Percentiles rank a stretch among this genome's conserved stretches.
Evolutionary conservation across 2,113 vertebrate species (phyloP).

Genomic region (Ceyx melanurus): DNA sequence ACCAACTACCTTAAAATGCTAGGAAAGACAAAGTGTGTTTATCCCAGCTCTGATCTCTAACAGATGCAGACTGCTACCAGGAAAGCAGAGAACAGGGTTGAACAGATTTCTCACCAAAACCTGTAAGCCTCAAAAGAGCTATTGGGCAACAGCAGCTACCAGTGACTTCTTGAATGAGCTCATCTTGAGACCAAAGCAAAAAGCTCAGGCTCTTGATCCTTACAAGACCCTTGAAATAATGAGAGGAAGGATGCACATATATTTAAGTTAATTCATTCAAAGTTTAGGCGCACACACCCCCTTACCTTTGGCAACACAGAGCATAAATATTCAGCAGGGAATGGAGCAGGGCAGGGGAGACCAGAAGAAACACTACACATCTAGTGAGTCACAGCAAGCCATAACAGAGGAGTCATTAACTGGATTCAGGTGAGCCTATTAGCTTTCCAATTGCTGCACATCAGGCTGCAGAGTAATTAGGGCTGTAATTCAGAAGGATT

Average conservation of each 20-base stretch:
- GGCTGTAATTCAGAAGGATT: constrained; percentile 44
- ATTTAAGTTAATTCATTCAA: constrained; percentile 45
- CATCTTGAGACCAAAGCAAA: constrained; percentile 11
- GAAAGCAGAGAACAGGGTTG: background rate
- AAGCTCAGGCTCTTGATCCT: background rate
- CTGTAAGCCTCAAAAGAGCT: background rate
- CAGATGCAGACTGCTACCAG: background rate
- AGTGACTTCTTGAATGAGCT: background rate
- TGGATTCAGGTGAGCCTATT: constrained; percentile 65
- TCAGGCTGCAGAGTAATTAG: constrained; percentile 62
- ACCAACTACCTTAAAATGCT: background rate
- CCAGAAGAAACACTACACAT: constrained; percentile 13
- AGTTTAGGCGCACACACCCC: background rate
- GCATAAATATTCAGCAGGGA: constrained; percentile 31
- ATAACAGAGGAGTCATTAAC: constrained; percentile 58
- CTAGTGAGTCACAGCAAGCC: constrained; percentile 49
- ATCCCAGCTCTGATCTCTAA: background rate
- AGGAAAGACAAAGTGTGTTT: background rate
- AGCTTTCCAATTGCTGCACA: constrained; percentile 58
- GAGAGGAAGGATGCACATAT: constrained; percentile 5
- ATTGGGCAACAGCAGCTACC: background rate
- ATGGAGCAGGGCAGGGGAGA: constrained; percentile 16
- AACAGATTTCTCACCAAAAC: background rate
- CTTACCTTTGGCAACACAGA: constrained; percentile 29
- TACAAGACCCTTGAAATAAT: background rate